These are phyloP conservation scores for Montipora foliosa DNA, from an alignment of 64 coral and sea anemone genomes.

Conservation along the genomic window DNA sequence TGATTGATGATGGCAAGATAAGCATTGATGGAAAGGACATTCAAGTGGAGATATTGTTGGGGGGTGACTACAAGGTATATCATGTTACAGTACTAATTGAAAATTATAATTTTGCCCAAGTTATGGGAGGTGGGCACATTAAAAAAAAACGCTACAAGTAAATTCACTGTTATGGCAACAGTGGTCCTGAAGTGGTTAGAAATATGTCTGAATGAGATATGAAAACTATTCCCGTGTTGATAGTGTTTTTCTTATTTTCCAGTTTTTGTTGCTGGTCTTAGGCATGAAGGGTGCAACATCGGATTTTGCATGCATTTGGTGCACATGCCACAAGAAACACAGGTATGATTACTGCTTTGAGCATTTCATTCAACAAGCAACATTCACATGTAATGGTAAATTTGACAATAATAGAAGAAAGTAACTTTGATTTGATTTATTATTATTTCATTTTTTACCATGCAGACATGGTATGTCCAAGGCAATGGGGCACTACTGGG, in stretches of 20 bases:
- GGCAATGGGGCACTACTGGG: not conserved
- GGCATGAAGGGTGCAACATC: not conserved
- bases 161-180: not conserved
- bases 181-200: not conserved
- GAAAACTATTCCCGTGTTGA: not conserved
- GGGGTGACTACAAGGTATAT: not conserved
- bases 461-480: constrained; percentile 14
- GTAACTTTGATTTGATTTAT: not conserved
- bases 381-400: not conserved
- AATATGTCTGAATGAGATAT: not conserved
- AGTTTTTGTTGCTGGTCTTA: not conserved
- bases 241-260: not conserved
- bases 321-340: not conserved
- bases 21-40: not conserved
- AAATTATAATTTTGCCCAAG: constrained; percentile 5
- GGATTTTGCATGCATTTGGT: not conserved
- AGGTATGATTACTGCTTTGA: not conserved
- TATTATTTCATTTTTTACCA: not conserved
- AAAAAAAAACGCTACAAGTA: not conserved
- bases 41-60: not conserved
- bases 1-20: not conserved
- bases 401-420: not conserved
- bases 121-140: constrained; percentile 7
- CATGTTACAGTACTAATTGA: not conserved
- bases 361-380: not conserved